Base-by-base conservation (phyloP, 2,113 vertebrate genomes). In the Seriola rivoliana region DNA sequence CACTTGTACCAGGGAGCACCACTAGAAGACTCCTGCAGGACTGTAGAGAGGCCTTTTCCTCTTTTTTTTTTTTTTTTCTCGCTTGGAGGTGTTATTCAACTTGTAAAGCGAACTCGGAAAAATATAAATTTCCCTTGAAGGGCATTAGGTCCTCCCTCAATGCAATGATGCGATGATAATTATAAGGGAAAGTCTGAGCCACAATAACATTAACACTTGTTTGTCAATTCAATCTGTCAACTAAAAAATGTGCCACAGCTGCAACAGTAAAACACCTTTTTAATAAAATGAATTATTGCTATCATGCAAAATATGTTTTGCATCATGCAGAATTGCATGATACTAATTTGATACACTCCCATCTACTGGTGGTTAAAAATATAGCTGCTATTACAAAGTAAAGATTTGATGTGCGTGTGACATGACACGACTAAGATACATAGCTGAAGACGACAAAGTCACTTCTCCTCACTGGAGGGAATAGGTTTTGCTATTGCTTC, bases 341-440 rank as follows among this genome's bases (percentile, higher is more conserved):
- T 44, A 36, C 2, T 69, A 46, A n/a, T 29, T 7, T 68, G 4
- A 64, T 10, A 8, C 44, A 55, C 9, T 19, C 2, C 1, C n/a
- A 69, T 42, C 3, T 40, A 21, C 11, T 50, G n/a, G 1, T 46
- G 16, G 68, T 75, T 62, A 6, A 71, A 87, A 78, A 36, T 52
- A n/a, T 2, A 71, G 13, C 46, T 34, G 7, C 54, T 21, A 1
- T 58, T 52, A 36, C 29, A 57, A 44, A 65, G 36, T 32, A n/a
- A 73, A 60, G 44, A 63, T 50, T 81, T 57, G 17, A 73, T 73
- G 76, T 72, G 23, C 40, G 38, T 60, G 23, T 58, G 40, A 42
- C 34, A 50, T 54, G n/a, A 38, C 58, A 62, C 8, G 42, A 6
- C 11, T 60, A 6, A 60, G 11, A 69, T 44, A 34, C 9, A 10